Evolutionary conservation across 1,140 invertebrate genomes (phyloP).

Genomic region (Saccostrea cuccullata): DNA sequence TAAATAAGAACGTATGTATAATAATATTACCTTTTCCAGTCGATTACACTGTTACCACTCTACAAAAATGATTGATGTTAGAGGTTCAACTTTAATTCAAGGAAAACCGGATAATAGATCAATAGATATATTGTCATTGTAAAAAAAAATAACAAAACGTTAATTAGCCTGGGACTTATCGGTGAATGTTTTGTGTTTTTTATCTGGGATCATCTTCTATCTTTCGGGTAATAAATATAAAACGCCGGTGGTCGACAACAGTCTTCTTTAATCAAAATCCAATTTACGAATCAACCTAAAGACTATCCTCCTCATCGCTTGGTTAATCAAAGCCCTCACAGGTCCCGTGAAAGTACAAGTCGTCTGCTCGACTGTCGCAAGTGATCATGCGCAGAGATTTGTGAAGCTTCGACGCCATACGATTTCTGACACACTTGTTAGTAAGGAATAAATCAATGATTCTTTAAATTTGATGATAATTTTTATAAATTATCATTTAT

Average conservation of each 20-base stretch:
- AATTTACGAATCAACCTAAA: slow-evolving; percentile 36
- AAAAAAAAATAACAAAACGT: slow-evolving; percentile 37
- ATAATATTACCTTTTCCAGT: background rate
- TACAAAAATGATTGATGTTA: background rate
- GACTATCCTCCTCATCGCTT: slow-evolving; percentile 30
- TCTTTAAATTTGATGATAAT: no score
- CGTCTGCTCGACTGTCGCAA: slow-evolving; percentile 18
- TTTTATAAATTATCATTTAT: no score
- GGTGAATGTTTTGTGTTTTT: slow-evolving; percentile 22
- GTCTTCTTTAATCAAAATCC: slow-evolving; percentile 33
- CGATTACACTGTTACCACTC: background rate
- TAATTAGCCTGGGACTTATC: slow-evolving; percentile 21
- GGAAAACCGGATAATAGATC: slow-evolving; percentile 25
- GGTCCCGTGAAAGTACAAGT: slow-evolving; percentile 22
- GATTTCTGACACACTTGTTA: background rate
- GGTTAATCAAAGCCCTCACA: slow-evolving; percentile 20
- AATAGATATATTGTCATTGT: slow-evolving; percentile 26
- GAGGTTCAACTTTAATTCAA: background rate
- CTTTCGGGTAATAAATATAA: slow-evolving; percentile 36
- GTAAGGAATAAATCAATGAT: background rate
- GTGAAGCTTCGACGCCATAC: background rate
- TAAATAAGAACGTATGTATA: background rate
- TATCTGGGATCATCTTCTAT: slow-evolving; percentile 37
- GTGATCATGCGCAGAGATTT: background rate
- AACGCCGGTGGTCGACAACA: slow-evolving; percentile 20